These are phyloP conservation scores for Tenebrio molitor DNA, from an alignment of 1,140 invertebrate genomes.

Conservation along the genomic window DNA sequence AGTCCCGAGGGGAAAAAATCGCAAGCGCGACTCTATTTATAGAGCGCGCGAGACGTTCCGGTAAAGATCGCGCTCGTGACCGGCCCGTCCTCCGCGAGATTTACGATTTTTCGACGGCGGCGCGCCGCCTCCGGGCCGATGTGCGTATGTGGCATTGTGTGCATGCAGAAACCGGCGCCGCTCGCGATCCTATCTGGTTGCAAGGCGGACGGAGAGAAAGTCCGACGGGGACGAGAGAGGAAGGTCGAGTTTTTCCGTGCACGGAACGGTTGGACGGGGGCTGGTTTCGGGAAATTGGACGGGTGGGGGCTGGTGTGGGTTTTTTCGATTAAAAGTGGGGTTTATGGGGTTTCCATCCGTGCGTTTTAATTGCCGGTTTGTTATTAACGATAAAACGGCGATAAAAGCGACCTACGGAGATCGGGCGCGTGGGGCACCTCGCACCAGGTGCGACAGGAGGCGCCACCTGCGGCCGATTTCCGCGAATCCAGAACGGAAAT, in stretches of 20 bases:
- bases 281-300: no score
- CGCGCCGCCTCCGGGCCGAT: neutral
- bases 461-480: no score
- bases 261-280: no score
- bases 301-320: no score
- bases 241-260: no score
- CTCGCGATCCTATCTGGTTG: neutral
- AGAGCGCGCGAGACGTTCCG: constrained; percentile 2
- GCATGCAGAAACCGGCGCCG: neutral
- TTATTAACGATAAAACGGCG: neutral
- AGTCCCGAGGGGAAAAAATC: neutral
- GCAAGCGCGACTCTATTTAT: constrained; percentile 8
- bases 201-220: no score
- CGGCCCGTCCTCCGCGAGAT: constrained; percentile 2
- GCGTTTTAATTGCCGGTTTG: neutral
- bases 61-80: constrained; percentile 18
- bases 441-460: neutral
- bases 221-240: no score
- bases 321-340: neutral
- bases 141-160: neutral
- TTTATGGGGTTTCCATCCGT: neutral
- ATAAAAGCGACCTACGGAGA: neutral
- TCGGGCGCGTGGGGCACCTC: neutral
- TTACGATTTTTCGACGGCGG: neutral
- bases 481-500: no score